Base-by-base conservation (phyloP, 2,797 vertebrate genomes). In the Phrynocephalus vlangalii region DNA sequence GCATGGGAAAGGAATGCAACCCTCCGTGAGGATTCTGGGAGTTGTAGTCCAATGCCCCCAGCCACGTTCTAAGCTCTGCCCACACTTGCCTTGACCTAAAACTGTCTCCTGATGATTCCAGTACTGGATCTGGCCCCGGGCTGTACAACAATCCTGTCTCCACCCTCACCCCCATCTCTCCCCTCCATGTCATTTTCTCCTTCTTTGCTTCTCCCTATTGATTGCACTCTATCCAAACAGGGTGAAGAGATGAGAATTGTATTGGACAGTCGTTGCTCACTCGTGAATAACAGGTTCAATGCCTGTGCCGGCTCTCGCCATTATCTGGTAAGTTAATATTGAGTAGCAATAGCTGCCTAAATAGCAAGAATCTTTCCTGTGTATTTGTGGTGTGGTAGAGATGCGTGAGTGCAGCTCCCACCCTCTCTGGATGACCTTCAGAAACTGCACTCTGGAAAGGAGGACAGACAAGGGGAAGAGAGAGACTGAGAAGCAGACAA, bases 211-310 rank as follows among this genome's bases (percentile, higher is more conserved):
- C 15, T 2, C 84, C 87, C 88, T 97, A 97, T 97, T 96, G 97
- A 98, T 97, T 96, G 88, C 83, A 78, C 80, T 92, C 28, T 67
- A 94, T 94, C 92, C 94, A 94, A 95, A 96, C 92, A 88, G 93
- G 94, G 86, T 11, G 79, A 86, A 93, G 92, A 96, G 97, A 97
- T 94, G 95, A 91, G 95, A 96, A 98, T 97, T 93, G 93, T 93
- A 96, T 96, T 95, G 95, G 97, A 98, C 97, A 96, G 97, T 87
- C 89, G 95, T 94, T 96, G 96, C 95, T 98, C 97, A 97, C 91
- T 97, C 97, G 96, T 96, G 94, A 97, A 93, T 97, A 97, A 98
- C 96, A 90, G 95, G 96, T 96, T 97, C 96, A 97, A 93, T 71
- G 75, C 95, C 96, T 93, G 95, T 92, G 90, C 89, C 93, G 95